A percentile compares a stretch with the other conserved stretches of the same genome.
Conservation (phyloP, 1,140 invertebrate genomes). For the Oryzaephilus surinamensis region DNA sequence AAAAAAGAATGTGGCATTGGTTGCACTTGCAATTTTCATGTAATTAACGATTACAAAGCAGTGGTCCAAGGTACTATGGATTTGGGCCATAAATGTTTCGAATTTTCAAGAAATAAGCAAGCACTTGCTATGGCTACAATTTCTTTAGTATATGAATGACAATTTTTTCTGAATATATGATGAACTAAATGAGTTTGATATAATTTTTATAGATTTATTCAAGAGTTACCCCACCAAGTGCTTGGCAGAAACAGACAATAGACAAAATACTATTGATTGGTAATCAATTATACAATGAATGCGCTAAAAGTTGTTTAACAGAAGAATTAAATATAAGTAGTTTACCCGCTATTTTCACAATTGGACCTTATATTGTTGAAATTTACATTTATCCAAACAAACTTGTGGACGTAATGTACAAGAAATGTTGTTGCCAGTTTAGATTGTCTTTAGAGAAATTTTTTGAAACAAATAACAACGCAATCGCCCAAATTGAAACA, state of each 20-base stretch:
- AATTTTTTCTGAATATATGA: neutral
- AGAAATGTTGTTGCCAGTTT: too few relatives aligned
- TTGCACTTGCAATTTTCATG: conserved; percentile 40
- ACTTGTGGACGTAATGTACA: too few relatives aligned
- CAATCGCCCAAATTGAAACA: conserved; percentile 40
- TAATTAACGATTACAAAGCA: conserved; percentile 41
- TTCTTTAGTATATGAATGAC: conserved; percentile 35
- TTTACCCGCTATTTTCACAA: conserved; percentile 41
- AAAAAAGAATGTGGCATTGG: conserved; percentile 33
- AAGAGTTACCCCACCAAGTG: conserved; percentile 42
- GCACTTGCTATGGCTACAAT: conserved; percentile 39
- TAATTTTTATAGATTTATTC: conserved; percentile 36
- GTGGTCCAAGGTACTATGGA: conserved; percentile 43
- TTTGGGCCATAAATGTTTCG: conserved; percentile 43
- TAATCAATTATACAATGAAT: conserved; percentile 40
- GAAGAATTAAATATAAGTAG: conserved; percentile 40
- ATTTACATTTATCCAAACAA: conserved; percentile 43
- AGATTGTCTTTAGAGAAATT: too few relatives aligned
- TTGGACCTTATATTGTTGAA: conserved; percentile 43
- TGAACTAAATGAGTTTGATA: too few relatives aligned
- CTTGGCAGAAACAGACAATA: conserved; percentile 42
- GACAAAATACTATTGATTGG: conserved; percentile 45
- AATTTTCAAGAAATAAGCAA: conserved; percentile 41
- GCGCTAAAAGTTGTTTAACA: conserved; percentile 34
- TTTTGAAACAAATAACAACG: conserved; percentile 40